phyloP scores from a whole-genome alignment of 2,113 vertebrate species.

The Promerops cafer region DNA sequence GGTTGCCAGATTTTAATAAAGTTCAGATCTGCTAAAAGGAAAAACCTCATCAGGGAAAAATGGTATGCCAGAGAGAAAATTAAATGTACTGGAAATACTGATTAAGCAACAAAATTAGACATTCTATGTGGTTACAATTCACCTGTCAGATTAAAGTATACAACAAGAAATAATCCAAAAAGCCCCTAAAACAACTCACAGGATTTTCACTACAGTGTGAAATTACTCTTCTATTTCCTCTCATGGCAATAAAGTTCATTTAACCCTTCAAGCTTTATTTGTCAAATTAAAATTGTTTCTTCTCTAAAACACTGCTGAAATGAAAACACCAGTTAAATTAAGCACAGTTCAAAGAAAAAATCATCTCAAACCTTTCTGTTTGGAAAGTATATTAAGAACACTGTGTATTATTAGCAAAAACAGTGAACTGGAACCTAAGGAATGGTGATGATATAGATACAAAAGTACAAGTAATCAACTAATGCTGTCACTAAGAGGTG shows the following conservation, averaged over 20 bases:
- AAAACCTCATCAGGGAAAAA: not conserved
- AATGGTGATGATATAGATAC: not conserved
- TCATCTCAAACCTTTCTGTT: not conserved
- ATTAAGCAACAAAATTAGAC: not conserved
- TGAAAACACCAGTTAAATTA: not conserved
- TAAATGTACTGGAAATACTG: not conserved
- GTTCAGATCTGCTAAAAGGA: not conserved
- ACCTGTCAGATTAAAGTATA: not conserved
- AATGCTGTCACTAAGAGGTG: not conserved
- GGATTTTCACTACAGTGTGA: not conserved
- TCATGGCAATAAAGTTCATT: not conserved
- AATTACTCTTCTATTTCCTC: not conserved
- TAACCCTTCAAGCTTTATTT: not conserved
- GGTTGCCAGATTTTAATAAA: not conserved
- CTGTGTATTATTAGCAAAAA: not conserved
- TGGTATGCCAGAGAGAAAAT: not conserved
- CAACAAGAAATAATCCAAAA: not conserved
- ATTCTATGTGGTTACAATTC: not conserved
- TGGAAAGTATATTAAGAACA: not conserved
- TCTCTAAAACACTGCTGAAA: not conserved
- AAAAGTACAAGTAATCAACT: not conserved
- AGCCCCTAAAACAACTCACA: not conserved
- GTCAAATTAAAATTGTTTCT: not conserved
- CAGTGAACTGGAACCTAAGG: not conserved
- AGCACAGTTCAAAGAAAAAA: not conserved